Conservation (phyloP, 92 coral and sea anemone species). For the Parazoanthus atlanticus region DNA sequence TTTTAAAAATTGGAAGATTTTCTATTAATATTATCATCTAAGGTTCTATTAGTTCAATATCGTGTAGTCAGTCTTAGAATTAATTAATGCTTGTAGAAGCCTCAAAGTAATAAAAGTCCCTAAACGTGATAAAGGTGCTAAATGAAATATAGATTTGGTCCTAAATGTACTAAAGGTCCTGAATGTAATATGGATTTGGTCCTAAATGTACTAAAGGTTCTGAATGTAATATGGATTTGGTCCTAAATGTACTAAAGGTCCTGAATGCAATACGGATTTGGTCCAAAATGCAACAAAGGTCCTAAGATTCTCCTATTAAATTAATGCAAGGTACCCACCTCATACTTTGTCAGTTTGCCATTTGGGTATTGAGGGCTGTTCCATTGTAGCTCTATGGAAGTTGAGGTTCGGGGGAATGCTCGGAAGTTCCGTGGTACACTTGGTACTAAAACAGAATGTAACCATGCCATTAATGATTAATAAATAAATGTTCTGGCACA, state of each 20-base stretch:
- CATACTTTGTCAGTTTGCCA: constrained; percentile 17
- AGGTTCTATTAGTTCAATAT: no score
- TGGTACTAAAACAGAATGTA: constrained; percentile 10
- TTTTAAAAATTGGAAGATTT: no score
- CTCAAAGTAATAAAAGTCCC: no score
- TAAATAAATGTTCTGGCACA: no score
- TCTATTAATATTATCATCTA: no score
- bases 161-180: background rate
- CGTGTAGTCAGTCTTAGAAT: no score
- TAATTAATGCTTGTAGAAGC: no score
- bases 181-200: no score
- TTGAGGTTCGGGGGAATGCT: constrained; percentile 23
- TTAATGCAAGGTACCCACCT: background rate
- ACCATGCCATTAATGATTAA: background rate
- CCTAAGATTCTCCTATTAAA: background rate
- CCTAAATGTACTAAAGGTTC: background rate
- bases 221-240: background rate
- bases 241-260: background rate
- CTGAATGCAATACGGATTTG: no score
- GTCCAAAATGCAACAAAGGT: background rate
- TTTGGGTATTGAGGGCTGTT: background rate
- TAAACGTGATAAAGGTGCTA: no score
- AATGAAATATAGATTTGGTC: background rate
- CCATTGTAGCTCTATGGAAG: constrained; percentile 21
- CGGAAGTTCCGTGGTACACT: constrained; percentile 20